Base-by-base conservation (phyloP, 2,888 invertebrate genomes). In the Tetragonisca angustula region DNA sequence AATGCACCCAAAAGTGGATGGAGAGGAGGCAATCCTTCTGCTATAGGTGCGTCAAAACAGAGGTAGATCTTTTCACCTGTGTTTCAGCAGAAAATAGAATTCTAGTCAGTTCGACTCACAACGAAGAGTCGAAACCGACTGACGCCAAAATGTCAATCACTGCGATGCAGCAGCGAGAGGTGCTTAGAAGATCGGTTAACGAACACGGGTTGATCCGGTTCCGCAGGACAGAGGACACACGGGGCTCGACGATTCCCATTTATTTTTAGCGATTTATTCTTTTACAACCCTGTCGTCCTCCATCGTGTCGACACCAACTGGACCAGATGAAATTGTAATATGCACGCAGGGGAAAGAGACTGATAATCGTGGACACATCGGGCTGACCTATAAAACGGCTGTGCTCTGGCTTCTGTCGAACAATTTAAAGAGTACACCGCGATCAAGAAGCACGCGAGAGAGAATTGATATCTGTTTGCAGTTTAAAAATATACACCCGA, bases 181-280 rank as follows among this genome's bases (percentile, higher is more conserved):
- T 50, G 52, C 70, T 27, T 36, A 61, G 67, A 71, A 54, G 32
- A 27, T 52, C 24, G 54, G 27, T 54, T 43, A 59, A 61, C 36
- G 64, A 70, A 81, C 82, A 36, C 65, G 9, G 1, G 82, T 83
- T 83, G 61, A 76, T 73, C 82, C 68, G 71, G 76, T 61, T 76
- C 36, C 75, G 11, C 52, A 17, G 27, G 21, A 6, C 19, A 52
- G 36, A 36, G 68, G 17, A 76, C 71, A 67, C 72, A 54, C 68
- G 70, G 1, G 43, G 43, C 75, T 56, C 32, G 32, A 24, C 74
- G 59, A 76, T 52, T 71, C 52, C 61, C 64, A 68, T 64, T 83
- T 83, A 83, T 83, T 83, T 83, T 83, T 83, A 83, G 83, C 83
- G 56, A 76, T 83, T 83, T 83, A 82, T 83, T 82, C 83, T 82